Base-by-base conservation (phyloP, 2,113 vertebrate species). In the Asarcornis scutulata region DNA sequence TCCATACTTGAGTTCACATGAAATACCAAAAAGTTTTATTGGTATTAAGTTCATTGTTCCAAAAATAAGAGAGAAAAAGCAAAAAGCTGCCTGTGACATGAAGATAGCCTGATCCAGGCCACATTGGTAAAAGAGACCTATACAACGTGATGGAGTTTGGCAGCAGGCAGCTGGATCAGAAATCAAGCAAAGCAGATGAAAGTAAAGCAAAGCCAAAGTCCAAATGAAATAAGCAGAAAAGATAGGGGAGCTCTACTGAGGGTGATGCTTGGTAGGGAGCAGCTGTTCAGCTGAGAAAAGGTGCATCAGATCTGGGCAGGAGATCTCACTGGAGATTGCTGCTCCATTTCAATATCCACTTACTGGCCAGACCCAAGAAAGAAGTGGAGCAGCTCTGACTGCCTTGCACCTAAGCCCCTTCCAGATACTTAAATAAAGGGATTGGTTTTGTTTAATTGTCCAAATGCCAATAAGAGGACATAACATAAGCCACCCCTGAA, bases 1-100 rank as follows among this genome's bases (percentile, higher is more conserved):
- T 89, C 74, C 88, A 86, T 84, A 92, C 77, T 66, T 95, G 88
- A 91, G 80, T 88, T 95, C 91, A 95, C 76, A 89, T 18, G 72
- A 92, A 95, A 78, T 83, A 90, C 25, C 83, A 85, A 32, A 11
- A 78, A 85, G 63, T 50, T 93, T 93, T 85, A 89, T 42, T 91
- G 50, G 74, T 48, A 78, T 76, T 75, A 44, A 88, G 36, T 68
- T 91, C 80, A 62, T 42, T 93, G 53, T 88, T 66, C 86, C 55
- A 42, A 87, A 94, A 95, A 88, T 21, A 58, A 60, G 9, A 86
- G 27, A 48, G n/a, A 68, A 83, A 79, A 89, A 86, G 50, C 21
- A 87, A 92, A 62, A 48, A 79, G 62, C 69, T 64, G 67, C 23
- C 72, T 88, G 59, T 71, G 81, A 48, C 48, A 42, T 17, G 60